phyloP scores from a whole-genome alignment of 2,888 invertebrate species.

The Portevinia maculata region DNA sequence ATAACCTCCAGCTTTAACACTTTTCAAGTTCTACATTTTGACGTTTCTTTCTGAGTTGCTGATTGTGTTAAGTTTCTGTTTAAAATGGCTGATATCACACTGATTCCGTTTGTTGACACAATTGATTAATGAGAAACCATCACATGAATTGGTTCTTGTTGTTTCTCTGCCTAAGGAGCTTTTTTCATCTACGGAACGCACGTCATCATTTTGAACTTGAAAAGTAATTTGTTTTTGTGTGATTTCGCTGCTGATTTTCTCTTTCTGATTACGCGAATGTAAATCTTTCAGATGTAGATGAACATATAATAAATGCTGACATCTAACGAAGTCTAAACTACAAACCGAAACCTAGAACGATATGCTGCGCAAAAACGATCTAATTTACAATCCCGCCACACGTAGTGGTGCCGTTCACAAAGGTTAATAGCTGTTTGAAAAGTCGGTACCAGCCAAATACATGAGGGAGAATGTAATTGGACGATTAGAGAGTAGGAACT shows the following conservation, averaged over 20 bases:
- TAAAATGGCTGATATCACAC: slow-evolving; percentile 31
- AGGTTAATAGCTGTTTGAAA: slow-evolving; percentile 56
- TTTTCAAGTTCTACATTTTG: slow-evolving; percentile 10
- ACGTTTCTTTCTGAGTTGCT: slow-evolving; percentile 4
- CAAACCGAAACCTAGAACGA: slow-evolving; percentile 5
- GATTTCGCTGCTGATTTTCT: slow-evolving; percentile 1
- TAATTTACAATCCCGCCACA: slow-evolving; percentile 33
- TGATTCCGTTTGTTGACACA: slow-evolving; percentile 55
- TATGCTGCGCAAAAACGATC: slow-evolving; percentile 11
- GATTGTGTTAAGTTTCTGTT: slow-evolving; percentile 24
- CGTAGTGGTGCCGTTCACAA: slow-evolving; percentile 21
- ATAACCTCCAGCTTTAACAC: slow-evolving; percentile 14
- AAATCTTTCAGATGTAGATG: not conserved
- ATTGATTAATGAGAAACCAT: slow-evolving; percentile 38
- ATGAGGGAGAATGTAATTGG: not conserved
- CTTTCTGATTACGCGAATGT: slow-evolving; percentile 21
- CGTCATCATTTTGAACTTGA: slow-evolving; percentile 34
- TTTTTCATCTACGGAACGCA: not conserved
- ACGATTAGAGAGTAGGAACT: not conserved
- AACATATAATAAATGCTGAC: slow-evolving; percentile 1
- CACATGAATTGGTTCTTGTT: not conserved
- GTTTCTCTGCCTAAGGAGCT: slow-evolving; percentile 1
- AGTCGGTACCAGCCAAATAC: slow-evolving; percentile 1
- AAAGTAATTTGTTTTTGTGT: slow-evolving; percentile 6
- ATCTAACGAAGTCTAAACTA: slow-evolving; percentile 8